Evolutionary conservation across 2,113 vertebrate species (phyloP).

Genomic region (Toxostoma redivivum): DNA sequence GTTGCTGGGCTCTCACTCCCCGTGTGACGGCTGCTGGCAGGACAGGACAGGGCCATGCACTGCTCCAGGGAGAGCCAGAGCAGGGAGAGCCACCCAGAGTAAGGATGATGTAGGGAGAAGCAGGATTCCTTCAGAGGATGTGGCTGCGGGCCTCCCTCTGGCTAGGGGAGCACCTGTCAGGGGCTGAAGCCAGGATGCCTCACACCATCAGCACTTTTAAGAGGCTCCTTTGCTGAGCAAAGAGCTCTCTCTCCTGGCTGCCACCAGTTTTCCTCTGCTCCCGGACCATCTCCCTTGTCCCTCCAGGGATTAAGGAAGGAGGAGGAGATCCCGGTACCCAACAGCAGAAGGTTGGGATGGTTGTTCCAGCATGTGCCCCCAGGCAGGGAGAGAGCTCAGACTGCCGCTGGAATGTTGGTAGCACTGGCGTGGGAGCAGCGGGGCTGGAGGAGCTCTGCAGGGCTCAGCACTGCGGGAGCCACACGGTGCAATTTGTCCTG

Average conservation of each 20-base stretch:
- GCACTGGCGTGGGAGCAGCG: background rate
- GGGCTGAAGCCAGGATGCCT: background rate
- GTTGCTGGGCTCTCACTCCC: background rate
- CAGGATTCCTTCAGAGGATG: background rate
- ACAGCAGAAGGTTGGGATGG: background rate
- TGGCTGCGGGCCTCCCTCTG: background rate
- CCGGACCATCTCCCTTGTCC: background rate
- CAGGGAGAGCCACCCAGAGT: background rate
- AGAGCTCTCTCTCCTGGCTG: slow-evolving; percentile 63
- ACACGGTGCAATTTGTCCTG: background rate
- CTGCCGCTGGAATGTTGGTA: background rate
- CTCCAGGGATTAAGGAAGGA: background rate
- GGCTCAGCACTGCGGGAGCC: background rate
- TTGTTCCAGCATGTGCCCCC: background rate
- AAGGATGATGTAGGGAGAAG: background rate
- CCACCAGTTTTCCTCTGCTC: background rate
- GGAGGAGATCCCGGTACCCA: background rate
- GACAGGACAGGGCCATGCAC: background rate
- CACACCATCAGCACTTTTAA: background rate
- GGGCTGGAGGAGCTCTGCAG: background rate
- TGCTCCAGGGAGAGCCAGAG: background rate
- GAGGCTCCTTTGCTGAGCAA: slow-evolving; percentile 4
- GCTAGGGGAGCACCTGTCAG: background rate
- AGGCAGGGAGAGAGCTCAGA: background rate
- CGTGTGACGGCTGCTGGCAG: fast-evolving